Conservation (phyloP, 1,140 invertebrate species). For the Drosophila prosaltans region DNA sequence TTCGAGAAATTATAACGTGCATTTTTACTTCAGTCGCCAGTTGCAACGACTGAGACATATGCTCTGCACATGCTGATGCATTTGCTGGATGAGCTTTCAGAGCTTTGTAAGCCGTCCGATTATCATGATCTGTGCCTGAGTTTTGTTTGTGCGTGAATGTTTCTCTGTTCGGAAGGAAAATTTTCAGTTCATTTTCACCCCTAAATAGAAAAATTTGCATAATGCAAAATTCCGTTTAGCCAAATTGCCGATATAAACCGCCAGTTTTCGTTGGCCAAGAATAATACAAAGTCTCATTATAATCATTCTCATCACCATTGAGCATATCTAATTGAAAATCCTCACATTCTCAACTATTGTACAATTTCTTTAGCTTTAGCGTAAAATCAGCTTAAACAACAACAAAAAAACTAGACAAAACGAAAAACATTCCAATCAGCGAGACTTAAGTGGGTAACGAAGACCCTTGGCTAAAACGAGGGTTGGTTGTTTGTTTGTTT, state of each 20-base stretch:
- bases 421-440: conserved; percentile 77
- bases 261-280: conserved; percentile 48
- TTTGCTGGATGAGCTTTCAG: conserved; percentile 31
- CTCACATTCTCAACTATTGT: conserved; percentile 39
- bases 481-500: conserved; percentile 31
- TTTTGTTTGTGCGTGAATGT: no score
- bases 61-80: conserved; percentile 30
- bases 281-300: conserved; percentile 24
- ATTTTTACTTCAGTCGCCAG: conserved; percentile 30
- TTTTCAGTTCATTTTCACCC: conserved; percentile 20
- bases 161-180: no score
- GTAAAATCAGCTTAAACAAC: conserved; percentile 66
- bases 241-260: conserved; percentile 75
- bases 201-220: conserved; percentile 30
- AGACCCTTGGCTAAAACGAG: conserved; percentile 42
- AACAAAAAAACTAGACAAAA: conserved; percentile 22
- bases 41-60: conserved; percentile 31
- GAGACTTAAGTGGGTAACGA: conserved; percentile 56
- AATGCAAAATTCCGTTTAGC: conserved; percentile 73
- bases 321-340: conserved; percentile 77
- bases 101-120: conserved; percentile 16
- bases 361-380: conserved; percentile 54
- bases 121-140: no score
- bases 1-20: conserved; percentile 78
- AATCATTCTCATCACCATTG: conserved; percentile 50